Percentiles rank a stretch among this genome's conserved stretches.
These are phyloP conservation scores for Poicephalus gulielmi DNA, from an alignment of 2,113 vertebrate species.

Conservation along the genomic window DNA sequence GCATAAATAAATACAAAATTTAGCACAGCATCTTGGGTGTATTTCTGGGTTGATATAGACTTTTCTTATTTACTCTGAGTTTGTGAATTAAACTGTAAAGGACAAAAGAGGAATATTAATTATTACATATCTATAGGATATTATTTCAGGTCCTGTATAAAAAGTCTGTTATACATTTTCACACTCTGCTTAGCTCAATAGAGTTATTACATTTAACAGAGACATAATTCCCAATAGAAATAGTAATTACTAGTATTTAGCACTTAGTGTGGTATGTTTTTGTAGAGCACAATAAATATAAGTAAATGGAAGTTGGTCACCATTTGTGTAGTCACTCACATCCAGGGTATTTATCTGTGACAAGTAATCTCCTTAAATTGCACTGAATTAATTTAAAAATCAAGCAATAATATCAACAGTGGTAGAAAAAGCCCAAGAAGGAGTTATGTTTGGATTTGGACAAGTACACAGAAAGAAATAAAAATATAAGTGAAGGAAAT, in stretches of 20 bases:
- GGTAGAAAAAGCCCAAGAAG: neutral
- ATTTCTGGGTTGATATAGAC: neutral
- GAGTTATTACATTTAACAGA: neutral
- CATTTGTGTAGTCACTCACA: neutral
- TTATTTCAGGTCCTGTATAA: neutral
- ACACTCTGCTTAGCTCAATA: neutral
- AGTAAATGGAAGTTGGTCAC: neutral
- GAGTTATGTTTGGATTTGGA: neutral
- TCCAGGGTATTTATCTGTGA: neutral
- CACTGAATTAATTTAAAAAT: neutral
- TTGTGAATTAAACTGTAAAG: neutral
- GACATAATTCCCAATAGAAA: neutral
- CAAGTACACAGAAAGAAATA: neutral
- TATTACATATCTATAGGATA: neutral
- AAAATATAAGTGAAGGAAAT: neutral
- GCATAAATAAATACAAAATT: neutral
- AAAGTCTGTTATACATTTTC: neutral
- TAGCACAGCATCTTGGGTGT: neutral
- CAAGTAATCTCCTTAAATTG: neutral
- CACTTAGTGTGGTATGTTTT: neutral
- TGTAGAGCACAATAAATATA: neutral
- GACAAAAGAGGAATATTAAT: neutral
- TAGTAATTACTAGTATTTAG: neutral
- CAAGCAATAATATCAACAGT: neutral
- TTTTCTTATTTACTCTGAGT: neutral